phyloP scores from a whole-genome alignment of 2,888 invertebrate genomes.

The Cephus pygmeus region DNA sequence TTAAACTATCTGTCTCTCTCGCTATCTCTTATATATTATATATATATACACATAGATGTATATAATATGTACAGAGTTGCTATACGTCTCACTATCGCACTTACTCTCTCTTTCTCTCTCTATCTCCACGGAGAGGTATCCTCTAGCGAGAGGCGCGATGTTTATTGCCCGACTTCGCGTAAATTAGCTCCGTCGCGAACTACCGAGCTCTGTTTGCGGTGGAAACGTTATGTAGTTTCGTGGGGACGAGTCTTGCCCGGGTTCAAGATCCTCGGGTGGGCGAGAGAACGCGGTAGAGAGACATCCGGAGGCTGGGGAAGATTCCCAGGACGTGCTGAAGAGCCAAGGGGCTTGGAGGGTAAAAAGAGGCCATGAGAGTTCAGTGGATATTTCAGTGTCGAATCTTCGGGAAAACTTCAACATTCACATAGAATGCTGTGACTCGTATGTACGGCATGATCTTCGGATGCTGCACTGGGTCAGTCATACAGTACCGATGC shows the following conservation, averaged over 20 bases:
- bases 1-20: constrained; percentile 29
- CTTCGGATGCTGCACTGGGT: background rate
- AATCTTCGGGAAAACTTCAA: background rate
- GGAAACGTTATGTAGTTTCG: background rate
- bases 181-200: constrained; percentile 54
- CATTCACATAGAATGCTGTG: background rate
- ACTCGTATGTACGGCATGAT: background rate
- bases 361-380: background rate
- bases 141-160: constrained; percentile 59
- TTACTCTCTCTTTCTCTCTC: constrained; percentile 21
- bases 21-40: constrained; percentile 18
- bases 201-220: constrained; percentile 10
- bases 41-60: background rate
- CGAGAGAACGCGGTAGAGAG: background rate
- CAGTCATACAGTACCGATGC: background rate
- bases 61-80: background rate
- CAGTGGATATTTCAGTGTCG: background rate
- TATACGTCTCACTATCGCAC: background rate
- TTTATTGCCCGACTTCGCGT: constrained; percentile 62
- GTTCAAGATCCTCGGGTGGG: background rate
- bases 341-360: background rate
- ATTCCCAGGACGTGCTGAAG: background rate
- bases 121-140: constrained; percentile 43
- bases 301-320: background rate
- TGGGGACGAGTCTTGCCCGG: background rate